A percentile compares a stretch with the other conserved stretches of the same genome.
phyloP scores from a whole-genome alignment of 2,888 invertebrate genomes.

The Odontomyia ornata region DNA sequence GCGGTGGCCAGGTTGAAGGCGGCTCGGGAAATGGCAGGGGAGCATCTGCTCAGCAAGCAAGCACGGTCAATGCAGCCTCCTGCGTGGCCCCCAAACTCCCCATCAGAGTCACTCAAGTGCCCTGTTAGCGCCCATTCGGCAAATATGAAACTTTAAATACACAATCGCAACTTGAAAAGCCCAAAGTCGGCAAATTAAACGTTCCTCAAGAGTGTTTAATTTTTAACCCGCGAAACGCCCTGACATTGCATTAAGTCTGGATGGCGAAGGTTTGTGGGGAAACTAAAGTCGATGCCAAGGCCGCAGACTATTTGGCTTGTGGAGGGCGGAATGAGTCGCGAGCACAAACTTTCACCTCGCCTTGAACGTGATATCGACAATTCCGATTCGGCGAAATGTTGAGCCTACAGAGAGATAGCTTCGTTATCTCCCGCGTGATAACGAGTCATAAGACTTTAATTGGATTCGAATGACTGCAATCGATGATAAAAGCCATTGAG shows the following conservation, averaged over 20 bases:
- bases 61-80: background rate
- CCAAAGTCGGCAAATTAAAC: slow-evolving; percentile 2
- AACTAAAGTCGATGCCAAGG: background rate
- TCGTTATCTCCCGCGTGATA: no score
- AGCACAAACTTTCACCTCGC: no score
- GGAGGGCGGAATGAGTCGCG: background rate
- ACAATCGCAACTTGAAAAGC: background rate
- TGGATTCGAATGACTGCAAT: no score
- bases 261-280: background rate
- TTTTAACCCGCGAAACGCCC: slow-evolving; percentile 3
- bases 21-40: no score
- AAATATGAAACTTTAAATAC: slow-evolving; percentile 29
- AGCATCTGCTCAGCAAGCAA: background rate
- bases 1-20: no score
- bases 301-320: background rate
- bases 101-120: slow-evolving; percentile 25
- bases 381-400: background rate
- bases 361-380: background rate
- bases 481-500: no score
- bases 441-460: no score
- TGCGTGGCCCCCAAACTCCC: background rate
- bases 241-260: background rate
- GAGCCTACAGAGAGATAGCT: background rate
- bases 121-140: slow-evolving; percentile 39
- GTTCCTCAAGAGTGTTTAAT: slow-evolving; percentile 6